These are phyloP conservation scores for Agrilus mali DNA, from an alignment of 2,888 invertebrate species.

Conservation along the genomic window DNA sequence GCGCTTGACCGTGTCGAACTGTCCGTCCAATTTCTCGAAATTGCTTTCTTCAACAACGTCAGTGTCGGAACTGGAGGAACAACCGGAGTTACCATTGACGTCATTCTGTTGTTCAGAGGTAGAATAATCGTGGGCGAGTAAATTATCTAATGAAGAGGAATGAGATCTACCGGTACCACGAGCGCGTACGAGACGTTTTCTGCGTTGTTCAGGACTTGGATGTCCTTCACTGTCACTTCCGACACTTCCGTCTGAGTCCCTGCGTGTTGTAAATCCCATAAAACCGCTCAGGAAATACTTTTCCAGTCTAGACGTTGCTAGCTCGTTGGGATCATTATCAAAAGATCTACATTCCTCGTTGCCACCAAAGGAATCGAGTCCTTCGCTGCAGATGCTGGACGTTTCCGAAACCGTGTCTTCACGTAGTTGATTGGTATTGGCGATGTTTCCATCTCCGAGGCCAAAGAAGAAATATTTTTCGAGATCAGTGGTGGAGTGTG, in stretches of 20 bases:
- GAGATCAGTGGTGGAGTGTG: constrained; percentile 67
- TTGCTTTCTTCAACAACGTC: constrained; percentile 57
- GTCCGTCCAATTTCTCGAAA: constrained; percentile 59
- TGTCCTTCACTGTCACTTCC: constrained; percentile 84
- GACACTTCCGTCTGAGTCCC: constrained; percentile 75
- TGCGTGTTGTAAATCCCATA: constrained; percentile 64
- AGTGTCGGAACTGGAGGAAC: constrained; percentile 57
- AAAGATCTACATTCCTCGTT: constrained; percentile 33
- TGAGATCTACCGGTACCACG: constrained; percentile 74
- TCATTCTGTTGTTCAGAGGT: constrained; percentile 26
- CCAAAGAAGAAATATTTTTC: constrained; percentile 88
- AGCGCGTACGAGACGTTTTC: constrained; percentile 69
- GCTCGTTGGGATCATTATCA: constrained; percentile 49
- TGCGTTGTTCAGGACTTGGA: constrained; percentile 75
- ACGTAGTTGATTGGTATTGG: constrained; percentile 37
- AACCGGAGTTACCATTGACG: constrained; percentile 37
- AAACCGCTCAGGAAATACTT: constrained; percentile 82
- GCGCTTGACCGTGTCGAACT: constrained; percentile 71
- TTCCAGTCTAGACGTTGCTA: constrained; percentile 75
- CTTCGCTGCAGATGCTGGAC: constrained; percentile 76
- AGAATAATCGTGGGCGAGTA: constrained; percentile 47
- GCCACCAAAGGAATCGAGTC: constrained; percentile 58
- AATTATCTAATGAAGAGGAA: constrained; percentile 69
- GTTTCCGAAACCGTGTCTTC: constrained; percentile 68
- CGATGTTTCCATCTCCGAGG: constrained; percentile 56